Conservation (phyloP, 2,113 vertebrate genomes). For the Plestiodon gilberti region DNA sequence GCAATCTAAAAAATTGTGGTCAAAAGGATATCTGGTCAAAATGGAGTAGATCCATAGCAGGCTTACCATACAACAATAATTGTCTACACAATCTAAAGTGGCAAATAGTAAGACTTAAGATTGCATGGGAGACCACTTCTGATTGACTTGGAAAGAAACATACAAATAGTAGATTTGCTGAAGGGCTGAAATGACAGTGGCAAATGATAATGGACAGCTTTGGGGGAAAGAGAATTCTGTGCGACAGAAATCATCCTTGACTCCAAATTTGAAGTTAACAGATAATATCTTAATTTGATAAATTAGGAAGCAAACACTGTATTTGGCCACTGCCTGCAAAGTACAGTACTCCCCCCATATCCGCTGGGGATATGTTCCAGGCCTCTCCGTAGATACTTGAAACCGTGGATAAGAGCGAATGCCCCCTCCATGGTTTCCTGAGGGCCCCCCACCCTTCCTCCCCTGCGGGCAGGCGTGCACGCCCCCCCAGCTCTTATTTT, state of each 20-base stretch:
- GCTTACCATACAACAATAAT: background rate
- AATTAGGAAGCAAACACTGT: conserved; percentile 22
- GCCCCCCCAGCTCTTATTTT: too few species aligned
- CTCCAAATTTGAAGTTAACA: conserved; percentile 40
- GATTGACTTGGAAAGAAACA: conserved; percentile 9
- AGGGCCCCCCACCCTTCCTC: too few species aligned
- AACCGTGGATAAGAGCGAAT: too few species aligned
- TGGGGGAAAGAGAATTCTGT: conserved; percentile 38
- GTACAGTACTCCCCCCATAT: too few species aligned
- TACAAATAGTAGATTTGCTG: conserved; percentile 23
- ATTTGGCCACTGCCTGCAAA: conserved; percentile 5
- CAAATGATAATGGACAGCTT: conserved; percentile 31
- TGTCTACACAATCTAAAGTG: background rate
- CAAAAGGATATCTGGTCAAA: background rate
- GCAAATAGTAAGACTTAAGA: conserved; percentile 15
- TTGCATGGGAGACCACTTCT: conserved; percentile 10
- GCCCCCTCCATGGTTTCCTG: too few species aligned
- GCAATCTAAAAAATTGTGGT: too few species aligned
- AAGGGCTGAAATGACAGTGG: conserved; percentile 37
- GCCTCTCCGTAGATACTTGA: too few species aligned
- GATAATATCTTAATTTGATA: conserved; percentile 40
- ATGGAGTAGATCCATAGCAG: background rate
- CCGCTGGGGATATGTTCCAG: too few species aligned
- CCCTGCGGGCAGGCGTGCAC: too few species aligned
- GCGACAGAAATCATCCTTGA: conserved; percentile 26